Percentiles rank a stretch among this genome's conserved stretches.
Evolutionary conservation across 1,140 invertebrate species (phyloP).

Genomic region (Ptiloglossa arizonensis): DNA sequence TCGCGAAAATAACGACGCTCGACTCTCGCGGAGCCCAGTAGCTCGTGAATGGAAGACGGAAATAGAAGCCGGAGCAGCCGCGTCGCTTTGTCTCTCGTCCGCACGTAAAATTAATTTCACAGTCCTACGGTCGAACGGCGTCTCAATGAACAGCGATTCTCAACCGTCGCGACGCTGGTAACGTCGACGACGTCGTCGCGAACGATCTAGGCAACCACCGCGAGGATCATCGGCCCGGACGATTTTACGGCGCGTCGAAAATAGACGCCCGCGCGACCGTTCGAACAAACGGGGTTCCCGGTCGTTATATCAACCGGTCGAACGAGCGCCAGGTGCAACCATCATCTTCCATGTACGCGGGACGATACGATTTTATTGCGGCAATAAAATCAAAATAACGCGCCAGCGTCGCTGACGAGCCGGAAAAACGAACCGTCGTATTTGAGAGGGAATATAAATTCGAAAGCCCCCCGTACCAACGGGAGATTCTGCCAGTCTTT

Average conservation of each 20-base stretch:
- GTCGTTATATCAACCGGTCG: slow-evolving; percentile 47
- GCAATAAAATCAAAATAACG: slow-evolving; percentile 57
- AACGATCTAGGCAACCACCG: slow-evolving; percentile 32
- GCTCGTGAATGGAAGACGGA: background rate
- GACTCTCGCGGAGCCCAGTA: background rate
- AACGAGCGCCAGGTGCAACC: slow-evolving; percentile 51
- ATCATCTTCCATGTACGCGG: slow-evolving; percentile 41
- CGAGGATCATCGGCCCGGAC: slow-evolving; percentile 4
- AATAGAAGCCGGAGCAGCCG: background rate
- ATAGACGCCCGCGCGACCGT: slow-evolving; percentile 34
- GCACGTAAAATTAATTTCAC: slow-evolving; percentile 13
- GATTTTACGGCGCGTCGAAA: slow-evolving; percentile 45
- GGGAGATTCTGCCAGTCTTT: background rate
- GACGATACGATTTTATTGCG: slow-evolving; percentile 47
- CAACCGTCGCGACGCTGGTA: background rate
- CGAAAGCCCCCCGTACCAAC: background rate
- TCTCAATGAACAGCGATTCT: background rate
- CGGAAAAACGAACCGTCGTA: slow-evolving; percentile 23
- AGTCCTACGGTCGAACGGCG: background rate
- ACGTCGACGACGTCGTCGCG: slow-evolving; percentile 8
- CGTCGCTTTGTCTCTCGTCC: background rate
- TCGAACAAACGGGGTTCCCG: background rate
- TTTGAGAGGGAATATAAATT: slow-evolving; percentile 56
- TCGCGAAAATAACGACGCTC: background rate
- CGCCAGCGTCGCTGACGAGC: background rate